These are phyloP conservation scores for Sympetrum striolatum DNA, from an alignment of 2,888 invertebrate species.

Conservation along the genomic window DNA sequence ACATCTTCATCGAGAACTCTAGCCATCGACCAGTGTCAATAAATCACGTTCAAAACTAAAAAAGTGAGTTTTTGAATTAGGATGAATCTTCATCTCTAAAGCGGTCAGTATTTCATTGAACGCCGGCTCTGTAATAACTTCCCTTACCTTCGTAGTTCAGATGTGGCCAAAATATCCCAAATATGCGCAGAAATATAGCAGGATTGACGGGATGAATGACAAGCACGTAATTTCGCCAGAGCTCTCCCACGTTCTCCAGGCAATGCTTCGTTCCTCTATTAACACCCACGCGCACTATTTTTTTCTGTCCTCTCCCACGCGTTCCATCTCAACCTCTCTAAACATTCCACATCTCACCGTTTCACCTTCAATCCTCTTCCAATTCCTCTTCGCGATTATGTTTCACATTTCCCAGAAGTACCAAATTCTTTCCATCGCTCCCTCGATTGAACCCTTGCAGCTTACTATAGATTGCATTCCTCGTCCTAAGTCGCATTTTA, in stretches of 20 bases:
- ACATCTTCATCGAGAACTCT: no score
- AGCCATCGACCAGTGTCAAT: no score
- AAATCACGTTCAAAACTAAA: no score
- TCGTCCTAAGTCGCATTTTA: no score
- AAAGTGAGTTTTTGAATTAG: no score
- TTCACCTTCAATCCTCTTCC: background rate
- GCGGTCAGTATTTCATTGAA: no score
- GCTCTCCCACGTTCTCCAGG: background rate
- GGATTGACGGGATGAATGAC: no score
- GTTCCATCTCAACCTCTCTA: background rate
- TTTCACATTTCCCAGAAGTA: background rate
- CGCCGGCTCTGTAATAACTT: no score
- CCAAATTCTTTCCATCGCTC: background rate
- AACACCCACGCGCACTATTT: background rate
- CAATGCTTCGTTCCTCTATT: background rate
- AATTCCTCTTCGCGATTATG: background rate
- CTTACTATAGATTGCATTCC: background rate
- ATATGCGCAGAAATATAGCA: no score
- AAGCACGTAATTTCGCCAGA: background rate
- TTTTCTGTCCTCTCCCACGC: background rate
- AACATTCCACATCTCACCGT: background rate
- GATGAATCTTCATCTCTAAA: no score
- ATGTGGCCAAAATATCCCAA: no score
- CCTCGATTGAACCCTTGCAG: background rate
- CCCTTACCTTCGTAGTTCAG: no score